Evolutionary conservation across 2,113 vertebrate species (phyloP).

Genomic region (Cnemophilus loriae): DNA sequence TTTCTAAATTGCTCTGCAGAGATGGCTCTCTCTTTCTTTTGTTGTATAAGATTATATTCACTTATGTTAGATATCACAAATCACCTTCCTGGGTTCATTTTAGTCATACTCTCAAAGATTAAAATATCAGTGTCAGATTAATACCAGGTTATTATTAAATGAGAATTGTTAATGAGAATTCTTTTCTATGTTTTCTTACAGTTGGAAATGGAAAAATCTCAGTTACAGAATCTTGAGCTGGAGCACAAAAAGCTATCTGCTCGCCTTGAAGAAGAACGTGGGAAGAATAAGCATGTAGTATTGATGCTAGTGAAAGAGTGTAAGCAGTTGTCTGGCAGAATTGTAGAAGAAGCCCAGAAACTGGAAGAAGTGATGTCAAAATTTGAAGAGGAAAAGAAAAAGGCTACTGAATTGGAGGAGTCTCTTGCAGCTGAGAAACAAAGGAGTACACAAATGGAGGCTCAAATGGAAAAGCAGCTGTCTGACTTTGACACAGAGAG

Average conservation of each 20-base stretch:
- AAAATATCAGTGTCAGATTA: not conserved
- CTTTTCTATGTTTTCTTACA: conserved; percentile 61
- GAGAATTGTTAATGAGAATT: not conserved
- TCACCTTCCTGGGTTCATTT: not conserved
- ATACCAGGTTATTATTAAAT: not conserved
- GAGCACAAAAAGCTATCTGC: conserved; percentile 89
- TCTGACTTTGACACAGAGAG: conserved; percentile 93
- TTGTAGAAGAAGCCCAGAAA: conserved; percentile 90
- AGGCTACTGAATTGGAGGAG: conserved; percentile 79
- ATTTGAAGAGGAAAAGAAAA: conserved; percentile 85
- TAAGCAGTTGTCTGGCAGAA: conserved; percentile 88
- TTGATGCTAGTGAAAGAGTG: conserved; percentile 95
- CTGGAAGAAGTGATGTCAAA: conserved; percentile 84
- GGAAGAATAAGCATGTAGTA: conserved; percentile 95
- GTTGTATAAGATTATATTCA: not conserved
- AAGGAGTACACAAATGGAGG: conserved; percentile 82
- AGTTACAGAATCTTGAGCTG: conserved; percentile 89
- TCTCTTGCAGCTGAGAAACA: conserved; percentile 83
- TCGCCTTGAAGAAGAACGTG: conserved; percentile 91
- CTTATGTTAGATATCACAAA: not conserved
- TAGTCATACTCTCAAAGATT: not conserved
- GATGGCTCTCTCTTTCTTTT: not conserved
- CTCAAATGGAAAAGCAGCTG: conserved; percentile 94
- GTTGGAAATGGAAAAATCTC: conserved; percentile 94
- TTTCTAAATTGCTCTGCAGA: not conserved